A percentile compares a stretch with the other conserved stretches of the same genome.
These are phyloP conservation scores for Telenomus remus DNA, from an alignment of 1,140 invertebrate species.

Conservation along the genomic window DNA sequence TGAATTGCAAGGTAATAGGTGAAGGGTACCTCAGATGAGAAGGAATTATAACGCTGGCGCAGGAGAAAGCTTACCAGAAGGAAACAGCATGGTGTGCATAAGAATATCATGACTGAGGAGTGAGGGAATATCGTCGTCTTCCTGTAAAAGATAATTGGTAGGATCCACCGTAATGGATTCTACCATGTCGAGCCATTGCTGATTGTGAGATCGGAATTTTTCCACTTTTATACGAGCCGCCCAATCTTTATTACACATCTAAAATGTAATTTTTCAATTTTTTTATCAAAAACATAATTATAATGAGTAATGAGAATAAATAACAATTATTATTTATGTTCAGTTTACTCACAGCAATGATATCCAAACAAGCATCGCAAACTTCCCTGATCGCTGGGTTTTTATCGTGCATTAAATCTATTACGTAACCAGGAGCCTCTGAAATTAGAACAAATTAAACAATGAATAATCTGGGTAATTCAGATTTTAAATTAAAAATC, in stretches of 20 bases:
- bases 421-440: constrained; percentile 96
- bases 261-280: constrained; percentile 10
- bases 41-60: no score
- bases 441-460: constrained; percentile 48
- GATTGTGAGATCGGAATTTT: constrained; percentile 97
- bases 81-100: constrained; percentile 81
- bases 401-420: constrained; percentile 98
- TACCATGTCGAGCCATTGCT: constrained; percentile 98
- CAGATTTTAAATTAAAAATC: not conserved
- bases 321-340: constrained; percentile 9
- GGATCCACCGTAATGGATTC: constrained; percentile 79
- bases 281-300: constrained; percentile 5
- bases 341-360: constrained; percentile 88
- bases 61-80: constrained; percentile 72
- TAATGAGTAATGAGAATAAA: constrained; percentile 1
- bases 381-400: constrained; percentile 94
- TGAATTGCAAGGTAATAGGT: no score
- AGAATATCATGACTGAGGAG: constrained; percentile 84
- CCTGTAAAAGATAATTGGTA: constrained; percentile 75
- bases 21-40: no score
- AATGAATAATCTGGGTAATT: constrained; percentile 1
- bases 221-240: constrained; percentile 93
- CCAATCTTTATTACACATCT: constrained; percentile 93
- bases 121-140: constrained; percentile 81
- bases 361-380: constrained; percentile 93